These are phyloP conservation scores for Cancer borealis DNA, from an alignment of 2,888 invertebrate species.

Conservation along the genomic window DNA sequence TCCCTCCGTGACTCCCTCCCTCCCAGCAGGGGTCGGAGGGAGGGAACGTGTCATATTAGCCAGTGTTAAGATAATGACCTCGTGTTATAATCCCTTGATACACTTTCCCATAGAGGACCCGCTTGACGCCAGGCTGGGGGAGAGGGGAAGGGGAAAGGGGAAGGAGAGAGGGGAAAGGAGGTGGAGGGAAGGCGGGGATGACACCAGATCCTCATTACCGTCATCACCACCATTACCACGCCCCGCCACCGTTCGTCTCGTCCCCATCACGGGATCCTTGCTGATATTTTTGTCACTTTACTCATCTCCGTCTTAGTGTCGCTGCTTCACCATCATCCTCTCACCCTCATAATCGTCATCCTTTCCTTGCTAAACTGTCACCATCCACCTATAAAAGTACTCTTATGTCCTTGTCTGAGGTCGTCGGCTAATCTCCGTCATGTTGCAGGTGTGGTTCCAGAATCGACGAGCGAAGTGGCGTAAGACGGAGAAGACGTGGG, in stretches of 20 bases:
- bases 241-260: neutral
- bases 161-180: neutral
- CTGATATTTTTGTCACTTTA: neutral
- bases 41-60: constrained; percentile 57
- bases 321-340: neutral
- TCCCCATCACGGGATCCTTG: neutral
- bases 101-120: constrained; percentile 58
- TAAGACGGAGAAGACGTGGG: constrained; percentile 99
- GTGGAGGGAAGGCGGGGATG: neutral
- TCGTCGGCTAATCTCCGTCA: neutral
- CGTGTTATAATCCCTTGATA: constrained; percentile 43
- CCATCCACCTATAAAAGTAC: neutral
- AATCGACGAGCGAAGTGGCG: constrained; percentile 99
- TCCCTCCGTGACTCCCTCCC: constrained; percentile 40
- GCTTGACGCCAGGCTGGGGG: neutral
- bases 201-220: constrained; percentile 15
- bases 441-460: constrained; percentile 98
- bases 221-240: constrained; percentile 33
- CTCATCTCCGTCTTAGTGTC: neutral
- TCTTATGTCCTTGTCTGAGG: neutral
- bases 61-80: constrained; percentile 40
- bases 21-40: constrained; percentile 45
- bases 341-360: neutral
- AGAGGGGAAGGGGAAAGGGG: neutral
- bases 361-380: neutral